Base-by-base conservation (phyloP, 2,888 invertebrate species). In the Serrognathus titanus region DNA sequence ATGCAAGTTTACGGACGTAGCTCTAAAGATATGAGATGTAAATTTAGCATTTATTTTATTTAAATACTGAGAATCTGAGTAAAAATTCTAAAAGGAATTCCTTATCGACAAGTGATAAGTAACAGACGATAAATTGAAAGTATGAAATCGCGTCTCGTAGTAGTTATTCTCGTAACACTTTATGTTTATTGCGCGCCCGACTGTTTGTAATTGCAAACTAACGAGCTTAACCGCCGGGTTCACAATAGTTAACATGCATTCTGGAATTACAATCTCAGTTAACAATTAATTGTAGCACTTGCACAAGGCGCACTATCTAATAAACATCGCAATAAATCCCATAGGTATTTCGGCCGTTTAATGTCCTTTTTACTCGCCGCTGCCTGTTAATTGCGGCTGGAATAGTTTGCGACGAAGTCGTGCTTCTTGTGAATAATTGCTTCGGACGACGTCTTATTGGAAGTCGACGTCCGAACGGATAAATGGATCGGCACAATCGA, bases 251-350 rank as follows among this genome's bases (percentile, higher is more conserved):
- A 57, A 53, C 58, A 53, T 53, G 48, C 31, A 48, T 48, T 35
- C 48, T 31, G 51, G 51, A 53, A 60, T 55, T 60, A 58, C 55
- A 58, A 58, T 55, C 49, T 58, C 53, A 48, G 52, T 38, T 52
- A 55, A 55, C 58, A 58, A 58, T 58, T 60, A 60, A 60, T 60
- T 53, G 50, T 48, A 35, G 43, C 43, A 13, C 43, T 40, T 53
- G 53, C 47, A 53, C 47, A 31, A 36, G 24, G 24, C 24, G 47
- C 48, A 38, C 47, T 39, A 53, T 53, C 48, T 48, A 53, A 53
- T 53, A 53, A 53, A 53, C 38, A 48, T 37, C 48, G 35, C 48
- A 13, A 53, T 53, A 53, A 53, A 53, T 53, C 48, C 35, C 39
- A 35, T 31, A 48, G 48, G 53, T 47, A 53, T 53, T 53, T 53